Evolutionary conservation across 2,797 vertebrate genomes (phyloP), one percentile per base, ranked within the genome.

Genomic region (Harpagifer antarcticus): DNA sequence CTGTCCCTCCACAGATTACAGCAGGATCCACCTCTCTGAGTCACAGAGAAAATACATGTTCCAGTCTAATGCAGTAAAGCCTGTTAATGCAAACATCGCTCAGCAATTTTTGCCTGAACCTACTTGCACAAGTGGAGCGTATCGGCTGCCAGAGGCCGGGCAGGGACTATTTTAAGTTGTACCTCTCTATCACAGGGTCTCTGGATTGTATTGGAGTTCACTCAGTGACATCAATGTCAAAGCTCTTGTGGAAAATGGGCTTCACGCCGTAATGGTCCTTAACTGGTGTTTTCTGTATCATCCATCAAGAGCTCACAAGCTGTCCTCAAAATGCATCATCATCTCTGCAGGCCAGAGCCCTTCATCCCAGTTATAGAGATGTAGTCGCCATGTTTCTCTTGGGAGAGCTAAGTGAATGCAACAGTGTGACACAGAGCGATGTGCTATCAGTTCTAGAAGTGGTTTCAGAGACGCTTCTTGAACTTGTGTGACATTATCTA

Each of bases 191-290:
- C 77, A 43, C 66, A 7, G 23, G 61, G 74, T 68, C 62, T 60
- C 68, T 49, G 72, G 78, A 69, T 85, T 81, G 75, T 66, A 65
- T 60, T 67, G 75, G 77, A 75, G 75, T 57, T 69, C 62, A 74
- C 8, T 47, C 74, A 31, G 27, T 59, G 73, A 83, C 72, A 73
- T 78, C 78, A 76, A 45, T 81, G 77, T 84, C 79, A 71, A 66
- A 69, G 75, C 83, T 71, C 74, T 88, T 62, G 65, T 84, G 74
- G 79, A 78, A 87, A 88, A 88, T 87, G 79, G 81, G 79, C 61
- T 86, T 79, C 67, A 62, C 49, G 48, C 74, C 45, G 76, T 52
- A 82, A 81, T 84, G 59, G 77, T 58, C 67, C 76, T 84, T 81
- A 79, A 78, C 79, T 68, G 63, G 62, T 76, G 65, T 78, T 78